Conservation (phyloP, 2,113 vertebrate species). For the Clarias magur region DNA sequence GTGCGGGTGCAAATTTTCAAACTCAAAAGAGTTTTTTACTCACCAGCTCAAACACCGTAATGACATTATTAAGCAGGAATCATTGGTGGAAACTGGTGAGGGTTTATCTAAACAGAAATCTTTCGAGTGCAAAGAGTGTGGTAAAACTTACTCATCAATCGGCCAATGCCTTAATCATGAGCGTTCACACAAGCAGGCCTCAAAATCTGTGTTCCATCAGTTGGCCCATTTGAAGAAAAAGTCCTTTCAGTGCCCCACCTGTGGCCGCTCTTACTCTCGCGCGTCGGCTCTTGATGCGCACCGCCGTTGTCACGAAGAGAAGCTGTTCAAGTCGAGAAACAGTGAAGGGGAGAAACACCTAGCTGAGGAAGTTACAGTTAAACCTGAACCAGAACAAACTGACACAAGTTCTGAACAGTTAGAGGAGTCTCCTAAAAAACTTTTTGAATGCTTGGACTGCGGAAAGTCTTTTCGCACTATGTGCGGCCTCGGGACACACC, state of each 20-base stretch:
- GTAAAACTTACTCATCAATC: slow-evolving; percentile 66
- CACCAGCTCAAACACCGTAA: slow-evolving; percentile 63
- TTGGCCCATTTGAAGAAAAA: slow-evolving; percentile 75
- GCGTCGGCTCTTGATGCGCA: slow-evolving; percentile 79
- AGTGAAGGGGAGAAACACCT: slow-evolving; percentile 49
- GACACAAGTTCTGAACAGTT: slow-evolving; percentile 36
- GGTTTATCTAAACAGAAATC: slow-evolving; percentile 55
- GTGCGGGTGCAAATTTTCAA: slow-evolving; percentile 63
- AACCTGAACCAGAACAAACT: slow-evolving; percentile 17
- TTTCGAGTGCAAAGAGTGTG: slow-evolving; percentile 73
- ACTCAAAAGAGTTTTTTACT: slow-evolving; percentile 60
- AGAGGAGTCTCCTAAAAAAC: slow-evolving; percentile 51
- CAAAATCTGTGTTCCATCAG: slow-evolving; percentile 73
- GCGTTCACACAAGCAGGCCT: slow-evolving; percentile 70
- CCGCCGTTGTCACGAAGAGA: slow-evolving; percentile 75
- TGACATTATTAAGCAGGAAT: slow-evolving; percentile 57
- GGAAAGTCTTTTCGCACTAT: slow-evolving; percentile 67
- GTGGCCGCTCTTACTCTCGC: slow-evolving; percentile 75
- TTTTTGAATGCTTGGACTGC: slow-evolving; percentile 64
- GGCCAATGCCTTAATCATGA: slow-evolving; percentile 76
- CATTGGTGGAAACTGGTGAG: slow-evolving; percentile 12
- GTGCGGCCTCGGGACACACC: slow-evolving; percentile 71
- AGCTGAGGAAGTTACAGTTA: slow-evolving; percentile 8
- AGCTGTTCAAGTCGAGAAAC: slow-evolving; percentile 69
- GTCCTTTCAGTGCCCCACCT: slow-evolving; percentile 73